phyloP scores from a whole-genome alignment of 2,113 vertebrate genomes.

The Rhegmatorhina hoffmannsi region DNA sequence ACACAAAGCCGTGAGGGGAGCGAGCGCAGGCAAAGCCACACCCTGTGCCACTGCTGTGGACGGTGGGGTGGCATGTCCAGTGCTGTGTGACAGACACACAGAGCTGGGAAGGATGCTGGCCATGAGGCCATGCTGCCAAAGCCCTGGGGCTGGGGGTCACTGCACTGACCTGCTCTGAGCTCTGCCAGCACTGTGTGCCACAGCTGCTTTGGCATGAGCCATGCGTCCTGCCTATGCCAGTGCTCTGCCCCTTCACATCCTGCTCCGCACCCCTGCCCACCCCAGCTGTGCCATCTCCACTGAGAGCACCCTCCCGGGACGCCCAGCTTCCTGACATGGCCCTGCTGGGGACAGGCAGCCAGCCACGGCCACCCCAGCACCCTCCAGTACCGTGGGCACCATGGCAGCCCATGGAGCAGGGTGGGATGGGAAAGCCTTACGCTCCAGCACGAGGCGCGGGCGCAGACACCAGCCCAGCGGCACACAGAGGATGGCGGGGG shows the following conservation, averaged over 20 bases:
- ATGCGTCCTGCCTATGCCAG: neutral
- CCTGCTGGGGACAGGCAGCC: neutral
- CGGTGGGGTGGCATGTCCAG: neutral
- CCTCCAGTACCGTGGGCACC: neutral
- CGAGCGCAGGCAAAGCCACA: neutral
- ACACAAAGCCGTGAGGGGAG: fast-evolving
- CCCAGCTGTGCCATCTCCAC: neutral
- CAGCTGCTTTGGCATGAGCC: fast-evolving
- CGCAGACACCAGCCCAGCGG: constrained; percentile 83
- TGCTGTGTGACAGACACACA: fast-evolving
- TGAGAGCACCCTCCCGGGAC: neutral
- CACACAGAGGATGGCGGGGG: constrained; percentile 60
- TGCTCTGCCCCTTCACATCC: neutral
- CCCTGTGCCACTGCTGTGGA: fast-evolving
- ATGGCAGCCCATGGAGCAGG: neutral
- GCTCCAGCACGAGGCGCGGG: constrained; percentile 85
- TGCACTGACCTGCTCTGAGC: neutral
- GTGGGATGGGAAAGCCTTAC: constrained; percentile 78
- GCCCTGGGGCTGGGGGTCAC: neutral
- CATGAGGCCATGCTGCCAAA: fast-evolving
- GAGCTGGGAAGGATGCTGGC: neutral
- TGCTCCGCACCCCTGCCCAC: neutral
- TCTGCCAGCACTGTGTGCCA: fast-evolving
- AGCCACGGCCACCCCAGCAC: neutral
- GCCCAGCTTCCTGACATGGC: fast-evolving